A percentile compares a stretch with the other conserved stretches of the same genome.
phyloP scores from a whole-genome alignment of 2,888 invertebrate species.

The Sinhomidia bicolor region DNA sequence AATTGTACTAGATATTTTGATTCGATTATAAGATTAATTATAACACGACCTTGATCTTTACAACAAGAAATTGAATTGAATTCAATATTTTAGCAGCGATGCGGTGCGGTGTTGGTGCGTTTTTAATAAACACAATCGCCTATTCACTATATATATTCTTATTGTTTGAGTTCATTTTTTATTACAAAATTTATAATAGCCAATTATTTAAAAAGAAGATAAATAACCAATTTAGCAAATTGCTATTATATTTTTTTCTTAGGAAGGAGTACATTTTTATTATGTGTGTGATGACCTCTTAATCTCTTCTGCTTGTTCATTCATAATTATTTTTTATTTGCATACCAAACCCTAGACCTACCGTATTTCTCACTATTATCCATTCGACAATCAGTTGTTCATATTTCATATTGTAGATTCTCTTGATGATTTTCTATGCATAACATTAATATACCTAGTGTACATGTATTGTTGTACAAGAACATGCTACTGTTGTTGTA shows the following conservation, averaged over 20 bases:
- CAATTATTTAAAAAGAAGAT: constrained; percentile 1
- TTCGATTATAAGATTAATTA: neutral
- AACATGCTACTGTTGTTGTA: neutral
- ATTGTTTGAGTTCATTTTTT: neutral
- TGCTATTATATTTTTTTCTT: neutral
- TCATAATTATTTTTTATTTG: neutral
- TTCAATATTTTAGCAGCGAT: no score
- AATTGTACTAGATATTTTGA: neutral
- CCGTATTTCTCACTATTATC: neutral
- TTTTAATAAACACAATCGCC: no score
- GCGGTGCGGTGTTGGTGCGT: no score
- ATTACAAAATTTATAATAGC: neutral
- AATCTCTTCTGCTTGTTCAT: neutral
- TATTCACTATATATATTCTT: no score
- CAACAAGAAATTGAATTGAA: neutral
- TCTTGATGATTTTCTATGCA: neutral
- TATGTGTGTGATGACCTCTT: constrained; percentile 19
- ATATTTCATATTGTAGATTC: neutral
- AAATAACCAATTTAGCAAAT: neutral
- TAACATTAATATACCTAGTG: neutral
- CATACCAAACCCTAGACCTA: neutral
- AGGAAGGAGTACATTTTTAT: neutral
- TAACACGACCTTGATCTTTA: neutral
- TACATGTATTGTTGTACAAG: neutral
- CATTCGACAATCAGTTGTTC: neutral